Evolutionary conservation across 1,140 invertebrate species (phyloP), one percentile per base, ranked within the genome.

Genomic region (Nebria ingens): DNA sequence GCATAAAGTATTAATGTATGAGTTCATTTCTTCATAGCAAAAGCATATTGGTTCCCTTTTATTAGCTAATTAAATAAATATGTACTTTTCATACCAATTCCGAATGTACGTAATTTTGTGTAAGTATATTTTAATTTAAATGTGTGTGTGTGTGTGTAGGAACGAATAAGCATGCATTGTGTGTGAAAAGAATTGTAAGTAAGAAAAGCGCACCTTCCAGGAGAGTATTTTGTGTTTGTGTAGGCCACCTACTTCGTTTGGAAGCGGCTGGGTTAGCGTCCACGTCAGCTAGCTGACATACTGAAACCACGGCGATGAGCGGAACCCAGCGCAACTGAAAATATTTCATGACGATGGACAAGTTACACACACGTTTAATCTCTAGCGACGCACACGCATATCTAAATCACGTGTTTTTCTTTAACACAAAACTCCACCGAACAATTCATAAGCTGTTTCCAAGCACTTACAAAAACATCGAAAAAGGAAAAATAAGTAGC

Each of bases 241-340:
- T 45, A 45, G 40, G 15, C 40, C 40, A 45, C 40, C 40, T 45
- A 45, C 40, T 45, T 45, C 40, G 9, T 45, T 45, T 45, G 6
- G 40, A 11, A 11, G 40, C 40, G 3, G 40, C 9, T 12, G 40
- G 9, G 6, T 9, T 3, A 17, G 9, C 15, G 3, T 4, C 40
- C 9, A 12, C 9, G 15, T 4, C 40, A 17, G 15, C 40, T 4
- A 11, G 40, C 9, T 4, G 40, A 45, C 25, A 34, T 34, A 34
- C 25, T 6, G 17, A 9, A 17, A 45, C 17, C 6, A 45, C 9
- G 6, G 3, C 40, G 40, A 9, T 4, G 15, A 45, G 40, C 15
- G 17, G 17, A 6, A 6, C 9, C 40, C 6, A 45, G 9, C 9
- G 17, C 6, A 45, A 9, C 40, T 4, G 6, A 17, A 6, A 45